Evolutionary conservation across 2,888 invertebrate genomes (phyloP).

Genomic region (Ophonus ardosiacus): DNA sequence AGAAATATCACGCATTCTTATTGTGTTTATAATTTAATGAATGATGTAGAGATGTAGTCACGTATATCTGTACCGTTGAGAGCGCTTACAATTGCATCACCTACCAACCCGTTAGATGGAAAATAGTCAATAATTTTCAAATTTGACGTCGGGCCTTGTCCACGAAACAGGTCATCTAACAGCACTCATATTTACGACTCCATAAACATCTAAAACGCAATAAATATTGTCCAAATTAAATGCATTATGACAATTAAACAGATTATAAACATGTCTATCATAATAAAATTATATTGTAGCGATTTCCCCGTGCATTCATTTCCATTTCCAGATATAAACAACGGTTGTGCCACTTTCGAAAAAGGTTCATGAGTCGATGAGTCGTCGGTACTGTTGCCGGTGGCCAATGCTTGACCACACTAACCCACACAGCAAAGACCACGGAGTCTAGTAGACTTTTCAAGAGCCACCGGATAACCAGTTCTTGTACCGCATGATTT

Average conservation of each 20-base stretch:
- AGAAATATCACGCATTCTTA: too few species aligned
- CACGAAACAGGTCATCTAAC: too few species aligned
- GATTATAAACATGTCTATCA: background rate
- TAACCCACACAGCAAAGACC: conserved; percentile 10
- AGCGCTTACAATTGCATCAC: too few species aligned
- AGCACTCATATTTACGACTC: too few species aligned
- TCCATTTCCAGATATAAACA: conserved; percentile 1
- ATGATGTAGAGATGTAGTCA: too few species aligned
- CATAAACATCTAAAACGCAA: too few species aligned
- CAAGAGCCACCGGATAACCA: conserved; percentile 18
- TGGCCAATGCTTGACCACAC: background rate
- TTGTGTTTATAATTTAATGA: too few species aligned
- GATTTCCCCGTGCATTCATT: background rate
- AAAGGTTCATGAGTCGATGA: background rate
- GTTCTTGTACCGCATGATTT: conserved; percentile 4
- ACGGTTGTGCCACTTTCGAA: conserved; percentile 32
- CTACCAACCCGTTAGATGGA: too few species aligned
- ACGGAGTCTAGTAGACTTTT: background rate
- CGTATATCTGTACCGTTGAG: too few species aligned
- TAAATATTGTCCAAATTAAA: too few species aligned
- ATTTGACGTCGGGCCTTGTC: too few species aligned
- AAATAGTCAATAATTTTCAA: too few species aligned
- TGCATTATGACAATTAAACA: background rate
- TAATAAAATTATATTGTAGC: background rate
- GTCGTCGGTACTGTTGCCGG: background rate